Evolutionary conservation across 1,140 invertebrate species (phyloP).

Genomic region (Drosophila asahinai): DNA sequence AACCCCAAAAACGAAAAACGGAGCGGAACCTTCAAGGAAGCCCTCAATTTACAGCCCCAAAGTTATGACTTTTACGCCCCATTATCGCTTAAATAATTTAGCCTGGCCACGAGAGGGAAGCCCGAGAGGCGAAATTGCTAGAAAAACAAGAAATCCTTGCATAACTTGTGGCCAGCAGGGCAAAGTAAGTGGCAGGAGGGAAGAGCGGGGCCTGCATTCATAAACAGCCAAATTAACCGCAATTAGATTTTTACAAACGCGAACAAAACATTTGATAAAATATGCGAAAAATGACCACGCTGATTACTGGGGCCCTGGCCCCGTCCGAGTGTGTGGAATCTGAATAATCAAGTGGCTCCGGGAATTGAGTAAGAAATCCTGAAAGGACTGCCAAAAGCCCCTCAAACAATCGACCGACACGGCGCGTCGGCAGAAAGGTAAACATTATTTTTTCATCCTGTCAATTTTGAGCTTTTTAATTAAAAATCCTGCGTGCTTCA

Average conservation of each 20-base stretch:
- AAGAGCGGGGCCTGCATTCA: conserved; percentile 36
- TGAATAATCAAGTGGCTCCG: conserved; percentile 36
- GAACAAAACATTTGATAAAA: conserved; percentile 48
- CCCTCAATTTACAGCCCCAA: conserved; percentile 43
- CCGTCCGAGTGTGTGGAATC: conserved; percentile 29
- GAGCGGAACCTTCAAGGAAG: conserved; percentile 37
- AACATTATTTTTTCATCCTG: conserved; percentile 56
- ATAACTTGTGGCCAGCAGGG: conserved; percentile 39
- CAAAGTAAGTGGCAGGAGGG: conserved; percentile 1
- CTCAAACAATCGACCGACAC: conserved; percentile 18
- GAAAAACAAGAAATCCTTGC: conserved; percentile 31
- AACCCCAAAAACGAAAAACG: neutral
- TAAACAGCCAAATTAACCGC: conserved; percentile 58
- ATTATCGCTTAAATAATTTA: conserved; percentile 80
- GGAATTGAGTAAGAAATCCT: conserved; percentile 30
- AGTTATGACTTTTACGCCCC: conserved; percentile 76
- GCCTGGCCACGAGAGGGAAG: conserved; percentile 34
- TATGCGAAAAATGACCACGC: conserved; percentile 16
- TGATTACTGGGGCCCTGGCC: conserved; percentile 19
- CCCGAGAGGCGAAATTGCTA: conserved; percentile 40
- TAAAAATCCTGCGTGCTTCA: conserved; percentile 60
- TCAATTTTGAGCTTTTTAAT: conserved; percentile 73
- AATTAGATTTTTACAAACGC: conserved; percentile 61
- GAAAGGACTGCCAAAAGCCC: conserved; percentile 13
- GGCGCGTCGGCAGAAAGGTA: conserved; percentile 8